Evolutionary conservation across 2,888 invertebrate genomes (phyloP), one percentile per base, ranked within the genome.

Genomic region (Ennomos quercinarius): DNA sequence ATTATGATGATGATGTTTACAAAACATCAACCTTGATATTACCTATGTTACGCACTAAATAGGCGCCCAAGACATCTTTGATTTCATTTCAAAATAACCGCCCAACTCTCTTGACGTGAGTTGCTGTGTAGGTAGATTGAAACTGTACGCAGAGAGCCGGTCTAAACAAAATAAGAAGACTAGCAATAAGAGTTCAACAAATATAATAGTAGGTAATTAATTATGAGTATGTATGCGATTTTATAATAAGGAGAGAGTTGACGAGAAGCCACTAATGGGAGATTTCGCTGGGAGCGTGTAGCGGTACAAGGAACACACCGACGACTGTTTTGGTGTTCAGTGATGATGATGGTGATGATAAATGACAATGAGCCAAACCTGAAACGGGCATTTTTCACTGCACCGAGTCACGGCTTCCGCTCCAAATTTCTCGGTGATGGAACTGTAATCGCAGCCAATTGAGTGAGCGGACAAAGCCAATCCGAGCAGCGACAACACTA

Each of bases 391-490:
- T 86, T 91, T 93, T 81, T 91, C 90, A 83, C 87, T 87, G 87
- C 92, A 93, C 73, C 87, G 86, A 73, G 81, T 86, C 76, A 91
- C 88, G 52, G 91, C 92, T 87, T 92, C 92, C 91, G 91, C 84
- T 89, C 91, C 91, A 89, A 92, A 92, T 90, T 89, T 91, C 89
- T 91, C 89, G 75, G 90, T 89, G 90, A 89, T 89, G 90, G 89
- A 84, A 84, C 86, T 87, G 83, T 91, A 91, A 91, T 92, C 91
- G 90, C 90, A 86, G 81, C 84, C 91, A 92, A 92, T 91, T 92
- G 90, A 87, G 79, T 84, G 87, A 81, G 86, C 91, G 91, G 91
- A 91, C 92, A 91, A 89, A 90, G 91, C 91, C 89, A 92, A 91
- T 91, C 91, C 91, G 84, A 91, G 80, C 84, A 91, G 80, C 87